Conservation (phyloP, 2,113 vertebrate species). For the Dromiciops gliroides region DNA sequence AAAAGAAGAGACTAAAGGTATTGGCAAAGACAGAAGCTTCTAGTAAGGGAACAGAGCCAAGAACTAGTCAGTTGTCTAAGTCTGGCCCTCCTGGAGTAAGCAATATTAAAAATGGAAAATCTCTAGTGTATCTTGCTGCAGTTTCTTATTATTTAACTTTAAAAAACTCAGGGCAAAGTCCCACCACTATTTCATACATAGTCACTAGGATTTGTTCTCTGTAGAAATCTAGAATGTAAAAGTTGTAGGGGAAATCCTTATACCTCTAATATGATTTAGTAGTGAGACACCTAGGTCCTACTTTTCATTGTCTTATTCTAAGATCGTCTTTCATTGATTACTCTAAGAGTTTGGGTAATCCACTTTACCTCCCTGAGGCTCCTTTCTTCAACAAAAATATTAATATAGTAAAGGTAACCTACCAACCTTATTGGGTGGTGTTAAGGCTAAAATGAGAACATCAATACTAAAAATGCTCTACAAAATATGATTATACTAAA, state of each 20-base stretch:
- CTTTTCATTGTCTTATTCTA: neutral
- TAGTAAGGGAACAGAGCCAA: neutral
- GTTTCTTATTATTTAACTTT: neutral
- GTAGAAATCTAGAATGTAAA: constrained; percentile 10
- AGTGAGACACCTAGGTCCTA: neutral
- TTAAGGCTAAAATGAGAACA: neutral
- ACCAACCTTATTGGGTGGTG: neutral
- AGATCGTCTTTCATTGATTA: too few species aligned
- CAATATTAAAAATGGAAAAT: neutral
- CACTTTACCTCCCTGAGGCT: neutral
- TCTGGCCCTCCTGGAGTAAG: constrained; percentile 2
- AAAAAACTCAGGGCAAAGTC: neutral
- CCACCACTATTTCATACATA: neutral
- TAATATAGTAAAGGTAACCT: neutral
- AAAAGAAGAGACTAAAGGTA: constrained; percentile 2
- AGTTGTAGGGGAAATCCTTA: constrained; percentile 19
- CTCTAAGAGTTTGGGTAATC: constrained; percentile 19
- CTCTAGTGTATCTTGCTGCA: neutral
- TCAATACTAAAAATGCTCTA: neutral
- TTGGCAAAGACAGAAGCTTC: constrained; percentile 15
- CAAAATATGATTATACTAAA: neutral
- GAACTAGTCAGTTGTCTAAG: neutral
- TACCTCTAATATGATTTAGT: neutral
- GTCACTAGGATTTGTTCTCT: constrained; percentile 34
- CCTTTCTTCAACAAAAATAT: neutral